These are phyloP conservation scores for Nipponia nippon DNA, from an alignment of 2,113 vertebrate species.

Conservation along the genomic window DNA sequence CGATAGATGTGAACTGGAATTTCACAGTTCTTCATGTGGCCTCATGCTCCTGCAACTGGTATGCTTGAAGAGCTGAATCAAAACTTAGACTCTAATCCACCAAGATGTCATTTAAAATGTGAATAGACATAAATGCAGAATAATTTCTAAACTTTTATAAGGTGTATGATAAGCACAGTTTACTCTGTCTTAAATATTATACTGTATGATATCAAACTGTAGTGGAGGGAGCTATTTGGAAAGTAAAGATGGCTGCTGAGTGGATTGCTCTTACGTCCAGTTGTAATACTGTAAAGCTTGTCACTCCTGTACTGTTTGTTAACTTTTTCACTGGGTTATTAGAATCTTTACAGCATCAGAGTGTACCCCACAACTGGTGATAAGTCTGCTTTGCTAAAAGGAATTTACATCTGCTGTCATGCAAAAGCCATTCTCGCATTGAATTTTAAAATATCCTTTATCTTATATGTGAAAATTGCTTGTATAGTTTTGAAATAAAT, in stretches of 20 bases:
- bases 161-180: neutral
- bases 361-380: neutral
- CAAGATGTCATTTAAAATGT: neutral
- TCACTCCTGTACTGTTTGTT: neutral
- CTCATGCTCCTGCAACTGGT: neutral
- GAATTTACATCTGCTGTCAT: neutral
- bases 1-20: neutral
- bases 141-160: neutral
- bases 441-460: neutral
- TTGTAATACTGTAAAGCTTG: neutral
- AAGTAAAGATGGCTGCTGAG: neutral
- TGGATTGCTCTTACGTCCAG: neutral
- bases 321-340: neutral
- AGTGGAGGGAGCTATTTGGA: neutral
- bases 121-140: neutral
- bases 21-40: neutral
- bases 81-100: neutral
- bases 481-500: slow-evolving; percentile 5
- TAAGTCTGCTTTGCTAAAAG: neutral
- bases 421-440: neutral
- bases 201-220: neutral
- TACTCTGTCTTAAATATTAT: neutral
- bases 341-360: neutral
- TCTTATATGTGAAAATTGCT: neutral
- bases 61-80: neutral